A percentile compares a stretch with the other conserved stretches of the same genome.
Conservation (phyloP, 2,888 invertebrate species). For the Auanema sp. region DNA sequence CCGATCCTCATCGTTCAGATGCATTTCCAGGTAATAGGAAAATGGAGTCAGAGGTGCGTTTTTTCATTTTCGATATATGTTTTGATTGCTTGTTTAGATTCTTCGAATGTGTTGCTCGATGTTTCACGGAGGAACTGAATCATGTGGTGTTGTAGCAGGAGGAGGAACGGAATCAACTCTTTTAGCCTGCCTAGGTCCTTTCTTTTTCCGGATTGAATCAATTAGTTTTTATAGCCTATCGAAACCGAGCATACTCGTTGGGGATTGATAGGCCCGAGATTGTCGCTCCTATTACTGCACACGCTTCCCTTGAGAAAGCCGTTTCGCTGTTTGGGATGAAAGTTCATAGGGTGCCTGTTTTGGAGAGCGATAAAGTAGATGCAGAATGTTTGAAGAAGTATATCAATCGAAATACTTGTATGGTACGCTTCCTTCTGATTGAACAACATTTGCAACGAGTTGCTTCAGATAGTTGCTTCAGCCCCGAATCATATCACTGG, state of each 20-base stretch:
- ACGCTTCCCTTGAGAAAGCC: constrained; percentile 69
- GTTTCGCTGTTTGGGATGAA: constrained; percentile 76
- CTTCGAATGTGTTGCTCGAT: constrained; percentile 68
- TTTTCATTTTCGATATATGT: neutral
- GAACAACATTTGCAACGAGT: too few relatives aligned
- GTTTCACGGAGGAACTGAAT: constrained; percentile 80
- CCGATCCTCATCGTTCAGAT: constrained; percentile 94
- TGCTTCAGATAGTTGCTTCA: constrained; percentile 82
- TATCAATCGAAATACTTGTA: constrained; percentile 31
- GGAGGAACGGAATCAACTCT: constrained; percentile 97
- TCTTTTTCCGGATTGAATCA: neutral
- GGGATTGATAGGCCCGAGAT: constrained; percentile 87
- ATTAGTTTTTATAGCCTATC: constrained; percentile 74
- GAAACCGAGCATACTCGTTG: constrained; percentile 77
- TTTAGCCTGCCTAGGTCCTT: constrained; percentile 81
- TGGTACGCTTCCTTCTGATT: constrained; percentile 27
- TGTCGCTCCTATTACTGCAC: constrained; percentile 38
- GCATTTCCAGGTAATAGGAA: neutral
- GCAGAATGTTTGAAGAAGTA: constrained; percentile 32
- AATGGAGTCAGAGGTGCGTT: neutral
- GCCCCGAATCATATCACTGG: constrained; percentile 96
- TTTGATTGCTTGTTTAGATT: constrained; percentile 18
- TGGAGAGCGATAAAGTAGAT: constrained; percentile 28
- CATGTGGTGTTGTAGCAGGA: constrained; percentile 82
- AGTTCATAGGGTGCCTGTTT: constrained; percentile 65